These are phyloP conservation scores for Erannis defoliaria DNA, from an alignment of 2,888 invertebrate species.

Conservation along the genomic window DNA sequence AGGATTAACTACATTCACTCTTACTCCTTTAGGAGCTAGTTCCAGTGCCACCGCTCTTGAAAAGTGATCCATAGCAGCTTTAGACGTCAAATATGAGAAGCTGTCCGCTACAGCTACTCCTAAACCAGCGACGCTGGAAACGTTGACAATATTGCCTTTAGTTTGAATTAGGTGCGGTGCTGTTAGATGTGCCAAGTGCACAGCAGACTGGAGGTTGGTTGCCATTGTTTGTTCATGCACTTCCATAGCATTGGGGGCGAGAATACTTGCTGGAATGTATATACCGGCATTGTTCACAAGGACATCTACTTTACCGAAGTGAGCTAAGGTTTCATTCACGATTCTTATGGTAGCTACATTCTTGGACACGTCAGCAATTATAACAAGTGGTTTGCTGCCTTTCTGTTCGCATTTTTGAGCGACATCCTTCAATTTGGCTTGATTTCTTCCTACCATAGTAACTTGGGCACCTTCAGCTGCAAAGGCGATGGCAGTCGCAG, in stretches of 20 bases:
- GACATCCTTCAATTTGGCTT: slow-evolving; percentile 41
- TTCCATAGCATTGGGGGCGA: slow-evolving; percentile 27
- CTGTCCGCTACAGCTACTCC: not conserved
- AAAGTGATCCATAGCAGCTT: slow-evolving; percentile 52
- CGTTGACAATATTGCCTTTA: slow-evolving; percentile 91
- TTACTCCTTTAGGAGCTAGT: slow-evolving; percentile 89
- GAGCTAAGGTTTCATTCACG: slow-evolving; percentile 9
- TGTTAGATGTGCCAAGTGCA: slow-evolving; percentile 41
- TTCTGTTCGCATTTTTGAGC: slow-evolving; percentile 12
- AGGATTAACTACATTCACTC: slow-evolving; percentile 81
- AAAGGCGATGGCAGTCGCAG: slow-evolving; percentile 44
- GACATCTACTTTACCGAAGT: slow-evolving; percentile 39
- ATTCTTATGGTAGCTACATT: slow-evolving; percentile 11
- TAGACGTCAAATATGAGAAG: slow-evolving; percentile 44
- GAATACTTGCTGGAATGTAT: slow-evolving; percentile 3
- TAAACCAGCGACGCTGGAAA: slow-evolving; percentile 38
- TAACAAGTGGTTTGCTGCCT: slow-evolving; percentile 16
- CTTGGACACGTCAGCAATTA: slow-evolving; percentile 15
- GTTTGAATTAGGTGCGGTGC: slow-evolving; percentile 47
- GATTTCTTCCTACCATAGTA: slow-evolving; percentile 48
- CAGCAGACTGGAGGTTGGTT: slow-evolving; percentile 39
- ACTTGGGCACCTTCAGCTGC: slow-evolving; percentile 48
- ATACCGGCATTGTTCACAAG: slow-evolving; percentile 46
- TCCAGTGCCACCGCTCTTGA: slow-evolving; percentile 82
- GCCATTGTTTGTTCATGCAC: slow-evolving; percentile 34